These are phyloP conservation scores for Sitophilus oryzae DNA, from an alignment of 1,140 invertebrate genomes.

Conservation along the genomic window DNA sequence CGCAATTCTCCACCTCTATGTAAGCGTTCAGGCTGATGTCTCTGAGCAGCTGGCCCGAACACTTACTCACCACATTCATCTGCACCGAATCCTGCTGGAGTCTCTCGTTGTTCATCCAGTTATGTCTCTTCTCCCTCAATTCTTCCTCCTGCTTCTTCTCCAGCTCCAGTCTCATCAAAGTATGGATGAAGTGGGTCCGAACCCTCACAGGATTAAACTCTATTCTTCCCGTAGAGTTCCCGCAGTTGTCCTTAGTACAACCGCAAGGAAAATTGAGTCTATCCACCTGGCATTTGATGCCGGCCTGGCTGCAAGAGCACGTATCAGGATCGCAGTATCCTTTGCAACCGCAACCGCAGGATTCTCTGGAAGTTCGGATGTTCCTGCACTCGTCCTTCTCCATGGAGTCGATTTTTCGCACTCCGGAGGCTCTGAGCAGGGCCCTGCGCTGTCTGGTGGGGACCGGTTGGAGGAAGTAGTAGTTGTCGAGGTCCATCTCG, in stretches of 20 bases:
- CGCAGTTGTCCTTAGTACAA: slow-evolving; percentile 90
- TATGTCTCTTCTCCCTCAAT: slow-evolving; percentile 43
- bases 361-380: slow-evolving; percentile 86
- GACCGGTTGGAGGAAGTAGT: slow-evolving; percentile 90
- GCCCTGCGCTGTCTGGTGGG: slow-evolving; percentile 84
- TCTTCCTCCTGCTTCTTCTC: slow-evolving; percentile 68
- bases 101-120: slow-evolving; percentile 42
- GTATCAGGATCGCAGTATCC: slow-evolving; percentile 92
- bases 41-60: slow-evolving; percentile 46
- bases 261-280: slow-evolving; percentile 94
- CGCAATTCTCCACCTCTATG: slow-evolving; percentile 56
- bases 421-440: slow-evolving; percentile 79
- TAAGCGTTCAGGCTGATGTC: slow-evolving; percentile 51
- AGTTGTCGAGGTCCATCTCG: slow-evolving; percentile 83
- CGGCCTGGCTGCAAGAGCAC: slow-evolving; percentile 88
- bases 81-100: slow-evolving; percentile 16
- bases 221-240: slow-evolving; percentile 85
- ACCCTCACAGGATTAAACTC: slow-evolving; percentile 95
- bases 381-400: slow-evolving; percentile 94
- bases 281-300: slow-evolving; percentile 89
- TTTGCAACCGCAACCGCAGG: slow-evolving; percentile 93
- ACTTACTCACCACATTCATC: slow-evolving; percentile 25
- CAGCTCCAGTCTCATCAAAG: slow-evolving; percentile 87
- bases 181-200: slow-evolving; percentile 95
- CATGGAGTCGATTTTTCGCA: slow-evolving; percentile 85